Conservation (phyloP, 2,113 vertebrate genomes). For the Lampris megalopsis region DNA sequence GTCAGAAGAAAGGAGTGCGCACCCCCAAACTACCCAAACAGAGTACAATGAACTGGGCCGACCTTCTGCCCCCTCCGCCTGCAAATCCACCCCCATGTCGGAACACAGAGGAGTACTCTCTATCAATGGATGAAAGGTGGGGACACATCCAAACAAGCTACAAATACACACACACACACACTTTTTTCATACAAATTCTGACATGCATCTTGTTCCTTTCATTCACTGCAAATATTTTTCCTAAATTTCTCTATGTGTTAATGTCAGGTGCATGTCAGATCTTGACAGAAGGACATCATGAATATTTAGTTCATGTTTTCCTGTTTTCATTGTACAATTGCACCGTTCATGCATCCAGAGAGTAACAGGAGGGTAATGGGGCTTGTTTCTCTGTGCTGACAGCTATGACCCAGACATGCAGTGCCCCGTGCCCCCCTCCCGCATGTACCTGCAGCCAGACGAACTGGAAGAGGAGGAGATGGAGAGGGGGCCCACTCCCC, state of each 20-base stretch:
- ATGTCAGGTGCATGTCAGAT: constrained; percentile 48
- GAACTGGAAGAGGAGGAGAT: constrained; percentile 91
- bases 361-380: constrained; percentile 63
- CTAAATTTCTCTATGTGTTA: constrained; percentile 53
- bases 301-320: constrained; percentile 68
- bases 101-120: constrained; percentile 89
- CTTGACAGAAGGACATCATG: constrained; percentile 60
- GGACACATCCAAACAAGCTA: constrained; percentile 37
- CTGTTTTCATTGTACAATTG: constrained; percentile 31
- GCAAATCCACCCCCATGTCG: constrained; percentile 92
- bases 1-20: constrained; percentile 93
- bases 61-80: constrained; percentile 95
- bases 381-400: constrained; percentile 55
- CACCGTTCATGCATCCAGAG: constrained; percentile 33
- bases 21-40: constrained; percentile 94
- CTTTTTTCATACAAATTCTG: constrained; percentile 31
- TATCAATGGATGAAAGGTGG: constrained; percentile 92
- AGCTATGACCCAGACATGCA: constrained; percentile 95
- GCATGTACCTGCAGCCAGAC: constrained; percentile 97
- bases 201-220: constrained; percentile 20
- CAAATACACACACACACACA: constrained; percentile 4
- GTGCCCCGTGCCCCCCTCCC: constrained; percentile 91
- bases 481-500: constrained; percentile 95
- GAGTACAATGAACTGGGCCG: constrained; percentile 96
- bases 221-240: constrained; percentile 37